Evolutionary conservation across 2,113 vertebrate species (phyloP).

Genomic region (Hippolais icterina): DNA sequence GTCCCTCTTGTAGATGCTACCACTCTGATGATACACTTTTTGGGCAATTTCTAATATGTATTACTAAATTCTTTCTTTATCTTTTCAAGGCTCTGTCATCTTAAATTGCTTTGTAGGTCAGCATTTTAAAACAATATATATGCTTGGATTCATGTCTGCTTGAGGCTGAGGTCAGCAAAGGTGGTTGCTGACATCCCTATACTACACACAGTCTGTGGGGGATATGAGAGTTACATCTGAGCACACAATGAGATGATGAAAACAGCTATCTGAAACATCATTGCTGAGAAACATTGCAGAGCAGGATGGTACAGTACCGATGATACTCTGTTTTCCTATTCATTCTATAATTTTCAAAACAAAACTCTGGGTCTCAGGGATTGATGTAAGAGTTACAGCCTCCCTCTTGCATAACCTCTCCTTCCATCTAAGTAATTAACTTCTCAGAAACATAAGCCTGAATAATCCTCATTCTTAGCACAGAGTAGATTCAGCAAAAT

Average conservation of each 20-base stretch:
- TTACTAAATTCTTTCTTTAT: neutral
- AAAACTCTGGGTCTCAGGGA: neutral
- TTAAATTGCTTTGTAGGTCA: neutral
- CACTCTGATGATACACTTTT: neutral
- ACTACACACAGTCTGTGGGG: rapidly evolving
- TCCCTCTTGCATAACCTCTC: neutral
- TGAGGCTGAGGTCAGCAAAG: neutral
- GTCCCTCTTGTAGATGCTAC: neutral
- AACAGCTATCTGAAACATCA: neutral
- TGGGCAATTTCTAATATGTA: neutral
- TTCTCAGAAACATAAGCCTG: neutral
- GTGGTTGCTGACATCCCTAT: neutral
- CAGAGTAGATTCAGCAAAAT: neutral
- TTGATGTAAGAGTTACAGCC: neutral
- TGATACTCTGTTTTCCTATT: neutral
- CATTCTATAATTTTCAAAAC: neutral
- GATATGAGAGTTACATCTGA: neutral
- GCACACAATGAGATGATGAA: neutral
- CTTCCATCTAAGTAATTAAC: neutral
- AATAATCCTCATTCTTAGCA: neutral
- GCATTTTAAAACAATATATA: neutral
- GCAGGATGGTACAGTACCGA: neutral
- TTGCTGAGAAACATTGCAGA: neutral
- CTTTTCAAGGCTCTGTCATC: neutral
- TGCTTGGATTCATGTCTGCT: neutral